Percentiles rank a stretch among this genome's conserved stretches.
Conservation (phyloP, 2,797 vertebrate species). For the Pampus argenteus region DNA sequence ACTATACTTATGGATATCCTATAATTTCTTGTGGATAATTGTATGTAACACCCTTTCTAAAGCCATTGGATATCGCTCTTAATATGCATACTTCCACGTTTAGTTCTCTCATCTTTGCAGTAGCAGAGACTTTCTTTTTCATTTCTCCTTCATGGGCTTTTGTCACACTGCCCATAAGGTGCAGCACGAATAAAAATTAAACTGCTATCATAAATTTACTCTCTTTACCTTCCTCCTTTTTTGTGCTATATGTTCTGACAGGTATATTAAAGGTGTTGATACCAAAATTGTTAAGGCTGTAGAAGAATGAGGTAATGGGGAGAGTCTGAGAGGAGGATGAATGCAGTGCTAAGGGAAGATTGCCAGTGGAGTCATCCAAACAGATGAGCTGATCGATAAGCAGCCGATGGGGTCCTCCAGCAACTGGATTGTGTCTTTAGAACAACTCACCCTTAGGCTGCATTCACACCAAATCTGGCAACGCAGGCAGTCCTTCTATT, state of each 20-base stretch:
- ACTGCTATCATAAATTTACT: slow-evolving; percentile 53
- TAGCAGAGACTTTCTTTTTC: slow-evolving; percentile 45
- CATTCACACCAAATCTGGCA: no score
- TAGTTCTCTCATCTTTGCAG: slow-evolving; percentile 28
- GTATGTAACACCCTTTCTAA: neutral
- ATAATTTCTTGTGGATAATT: slow-evolving; percentile 1
- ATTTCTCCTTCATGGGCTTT: slow-evolving; percentile 26
- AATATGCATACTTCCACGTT: slow-evolving; percentile 18
- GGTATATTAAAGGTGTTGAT: slow-evolving; percentile 57
- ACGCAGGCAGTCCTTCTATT: no score
- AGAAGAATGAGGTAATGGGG: slow-evolving; percentile 24
- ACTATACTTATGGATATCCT: no score
- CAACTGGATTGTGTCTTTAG: slow-evolving; percentile 85
- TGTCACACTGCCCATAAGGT: slow-evolving; percentile 55
- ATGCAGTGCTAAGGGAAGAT: slow-evolving; percentile 4
- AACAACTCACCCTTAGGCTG: slow-evolving; percentile 77
- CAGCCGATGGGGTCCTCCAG: slow-evolving; percentile 80
- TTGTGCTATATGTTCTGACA: slow-evolving; percentile 35
- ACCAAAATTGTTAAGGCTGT: slow-evolving; percentile 42
- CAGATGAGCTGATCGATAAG: slow-evolving; percentile 75
- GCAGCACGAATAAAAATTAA: slow-evolving; percentile 67
- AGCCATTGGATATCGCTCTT: slow-evolving; percentile 3
- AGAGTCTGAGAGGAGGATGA: slow-evolving; percentile 1
- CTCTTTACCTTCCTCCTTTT: slow-evolving; percentile 58
- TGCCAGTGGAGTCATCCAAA: slow-evolving; percentile 58